Conservation (phyloP, 2,888 invertebrate species). For the Agapostemon virescens region DNA sequence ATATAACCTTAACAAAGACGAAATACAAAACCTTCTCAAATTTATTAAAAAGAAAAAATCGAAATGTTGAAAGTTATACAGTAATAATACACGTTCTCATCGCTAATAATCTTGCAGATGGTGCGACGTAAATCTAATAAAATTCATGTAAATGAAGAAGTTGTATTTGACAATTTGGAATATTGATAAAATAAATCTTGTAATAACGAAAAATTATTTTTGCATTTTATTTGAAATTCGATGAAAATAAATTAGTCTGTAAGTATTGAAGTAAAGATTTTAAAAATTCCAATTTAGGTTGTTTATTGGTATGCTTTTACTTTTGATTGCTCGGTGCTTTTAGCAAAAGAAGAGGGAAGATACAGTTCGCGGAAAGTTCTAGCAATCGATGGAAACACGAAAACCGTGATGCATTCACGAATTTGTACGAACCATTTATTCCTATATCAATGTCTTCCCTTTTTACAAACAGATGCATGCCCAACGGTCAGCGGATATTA, state of each 20-base stretch:
- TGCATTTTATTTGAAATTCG: not conserved
- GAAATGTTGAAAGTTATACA: no score
- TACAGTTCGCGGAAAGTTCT: not conserved
- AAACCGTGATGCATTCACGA: not conserved
- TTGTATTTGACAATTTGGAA: not conserved
- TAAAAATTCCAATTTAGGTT: not conserved
- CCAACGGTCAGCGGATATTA: slow-evolving; percentile 43
- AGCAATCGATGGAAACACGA: not conserved
- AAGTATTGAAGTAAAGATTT: not conserved
- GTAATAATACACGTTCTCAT: no score
- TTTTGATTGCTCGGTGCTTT: not conserved
- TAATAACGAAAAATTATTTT: not conserved
- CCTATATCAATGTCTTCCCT: slow-evolving; percentile 22
- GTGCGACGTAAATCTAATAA: no score
- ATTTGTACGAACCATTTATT: slow-evolving; percentile 3
- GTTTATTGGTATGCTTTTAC: not conserved
- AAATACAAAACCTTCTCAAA: no score
- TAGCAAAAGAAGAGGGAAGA: not conserved
- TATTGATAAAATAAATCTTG: not conserved
- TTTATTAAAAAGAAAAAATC: no score
- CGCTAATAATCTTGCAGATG: no score
- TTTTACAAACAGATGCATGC: slow-evolving; percentile 36
- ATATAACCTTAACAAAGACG: no score
- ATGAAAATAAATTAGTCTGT: not conserved
- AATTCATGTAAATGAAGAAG: not conserved